Evolutionary conservation across 2,888 invertebrate genomes (phyloP).

Genomic region (Barypeithes pellucidus): DNA sequence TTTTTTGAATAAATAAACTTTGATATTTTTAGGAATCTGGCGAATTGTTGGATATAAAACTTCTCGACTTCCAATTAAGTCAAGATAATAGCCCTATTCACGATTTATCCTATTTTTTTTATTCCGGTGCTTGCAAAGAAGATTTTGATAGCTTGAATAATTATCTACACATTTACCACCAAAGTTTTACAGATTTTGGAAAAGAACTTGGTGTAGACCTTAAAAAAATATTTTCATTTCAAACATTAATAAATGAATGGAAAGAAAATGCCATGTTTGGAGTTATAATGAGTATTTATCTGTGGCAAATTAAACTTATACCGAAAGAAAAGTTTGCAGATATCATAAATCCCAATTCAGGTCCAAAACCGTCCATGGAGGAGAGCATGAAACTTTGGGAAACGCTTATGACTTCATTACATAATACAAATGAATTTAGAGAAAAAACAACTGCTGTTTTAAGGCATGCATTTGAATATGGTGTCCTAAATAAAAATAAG

Average conservation of each 20-base stretch:
- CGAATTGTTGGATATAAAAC: constrained; percentile 49
- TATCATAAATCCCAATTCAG: not conserved
- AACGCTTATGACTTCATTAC: not conserved
- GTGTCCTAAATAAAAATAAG: constrained; percentile 16
- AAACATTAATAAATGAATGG: constrained; percentile 48
- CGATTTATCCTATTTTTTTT: constrained; percentile 63
- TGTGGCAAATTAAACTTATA: constrained; percentile 41
- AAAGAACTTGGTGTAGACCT: constrained; percentile 27
- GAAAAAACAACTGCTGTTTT: constrained; percentile 33
- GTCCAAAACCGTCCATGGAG: not conserved
- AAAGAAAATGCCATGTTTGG: constrained; percentile 45
- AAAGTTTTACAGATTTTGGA: constrained; percentile 17
- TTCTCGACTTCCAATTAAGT: constrained; percentile 56
- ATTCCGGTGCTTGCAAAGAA: constrained; percentile 46
- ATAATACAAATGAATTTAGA: constrained; percentile 12
- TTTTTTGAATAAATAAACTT: no score
- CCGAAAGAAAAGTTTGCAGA: constrained; percentile 31
- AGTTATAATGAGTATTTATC: constrained; percentile 28
- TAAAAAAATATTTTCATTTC: constrained; percentile 35
- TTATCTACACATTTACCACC: constrained; percentile 49
- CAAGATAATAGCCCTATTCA: constrained; percentile 54
- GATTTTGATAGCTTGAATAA: constrained; percentile 43
- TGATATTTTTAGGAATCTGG: constrained; percentile 51
- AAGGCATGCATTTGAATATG: constrained; percentile 41
- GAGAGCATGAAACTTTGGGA: not conserved